Percentiles rank a stretch among this genome's conserved stretches.
phyloP scores from a whole-genome alignment of 2,113 vertebrate species.

The Periophthalmus modestus region DNA sequence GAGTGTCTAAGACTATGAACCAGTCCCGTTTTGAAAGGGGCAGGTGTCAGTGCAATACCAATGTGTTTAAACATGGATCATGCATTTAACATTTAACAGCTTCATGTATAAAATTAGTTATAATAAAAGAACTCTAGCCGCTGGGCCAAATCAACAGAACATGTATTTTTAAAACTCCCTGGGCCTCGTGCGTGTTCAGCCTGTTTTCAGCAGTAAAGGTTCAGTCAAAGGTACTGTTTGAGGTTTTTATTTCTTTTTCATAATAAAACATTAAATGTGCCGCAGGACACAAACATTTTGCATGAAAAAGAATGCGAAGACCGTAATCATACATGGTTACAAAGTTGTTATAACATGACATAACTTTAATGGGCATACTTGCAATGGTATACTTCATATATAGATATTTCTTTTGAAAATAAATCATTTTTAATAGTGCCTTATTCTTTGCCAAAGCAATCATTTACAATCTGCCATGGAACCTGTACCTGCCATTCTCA shows the following conservation, averaged over 20 bases:
- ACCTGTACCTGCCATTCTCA: slow-evolving; percentile 33
- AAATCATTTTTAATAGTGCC: slow-evolving; percentile 66
- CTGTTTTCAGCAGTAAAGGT: slow-evolving; percentile 28
- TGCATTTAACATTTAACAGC: slow-evolving; percentile 59
- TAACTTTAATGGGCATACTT: slow-evolving; percentile 74
- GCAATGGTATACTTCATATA: slow-evolving; percentile 67
- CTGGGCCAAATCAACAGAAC: slow-evolving; percentile 44
- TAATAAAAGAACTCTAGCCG: slow-evolving; percentile 47
- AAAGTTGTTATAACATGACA: slow-evolving; percentile 75
- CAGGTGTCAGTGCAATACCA: slow-evolving; percentile 15
- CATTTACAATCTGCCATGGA: slow-evolving; percentile 37
- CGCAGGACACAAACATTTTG: slow-evolving; percentile 73
- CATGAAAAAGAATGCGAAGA: slow-evolving; percentile 76
- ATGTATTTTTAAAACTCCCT: slow-evolving; percentile 34
- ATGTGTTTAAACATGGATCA: slow-evolving; percentile 46
- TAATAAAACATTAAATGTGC: slow-evolving; percentile 77
- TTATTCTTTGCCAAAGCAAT: slow-evolving; percentile 46
- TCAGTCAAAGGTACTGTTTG: slow-evolving; percentile 57
- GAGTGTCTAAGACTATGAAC: background rate
- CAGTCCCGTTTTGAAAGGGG: slow-evolving; percentile 36
- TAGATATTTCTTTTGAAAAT: slow-evolving; percentile 60
- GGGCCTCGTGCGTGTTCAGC: slow-evolving; percentile 4
- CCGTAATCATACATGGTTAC: slow-evolving; percentile 75
- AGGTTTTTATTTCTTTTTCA: slow-evolving; percentile 72
- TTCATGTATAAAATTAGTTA: slow-evolving; percentile 49